Evolutionary conservation across 1,140 invertebrate genomes (phyloP).

Genomic region (Drosophila jambulina): DNA sequence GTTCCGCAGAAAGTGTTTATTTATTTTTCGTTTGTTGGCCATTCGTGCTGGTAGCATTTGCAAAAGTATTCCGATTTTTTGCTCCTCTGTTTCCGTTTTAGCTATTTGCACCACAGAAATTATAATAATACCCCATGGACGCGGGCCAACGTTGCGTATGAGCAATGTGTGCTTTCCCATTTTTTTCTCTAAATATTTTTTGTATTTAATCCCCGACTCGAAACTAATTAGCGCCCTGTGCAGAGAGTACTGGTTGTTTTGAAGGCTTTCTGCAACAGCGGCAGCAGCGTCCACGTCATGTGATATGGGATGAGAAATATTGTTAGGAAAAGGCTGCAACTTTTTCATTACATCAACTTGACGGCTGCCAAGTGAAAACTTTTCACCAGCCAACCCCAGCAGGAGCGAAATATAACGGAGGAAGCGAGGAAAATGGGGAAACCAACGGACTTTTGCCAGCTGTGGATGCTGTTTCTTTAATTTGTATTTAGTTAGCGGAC

Average conservation of each 20-base stretch:
- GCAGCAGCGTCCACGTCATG: slow-evolving; percentile 55
- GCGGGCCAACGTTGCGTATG: slow-evolving; percentile 61
- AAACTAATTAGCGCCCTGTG: slow-evolving; percentile 70
- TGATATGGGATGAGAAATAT: slow-evolving; percentile 73
- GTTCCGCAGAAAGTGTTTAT: slow-evolving; percentile 50
- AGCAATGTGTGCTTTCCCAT: slow-evolving; percentile 20
- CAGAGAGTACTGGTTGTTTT: slow-evolving; percentile 39
- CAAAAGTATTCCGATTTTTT: slow-evolving; percentile 34
- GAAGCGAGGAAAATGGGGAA: not conserved
- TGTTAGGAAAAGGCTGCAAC: slow-evolving; percentile 65
- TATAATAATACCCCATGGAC: slow-evolving; percentile 57
- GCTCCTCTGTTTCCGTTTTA: slow-evolving; percentile 26
- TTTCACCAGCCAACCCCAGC: slow-evolving; percentile 47
- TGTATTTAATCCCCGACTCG: slow-evolving; percentile 32
- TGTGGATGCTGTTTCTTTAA: slow-evolving; percentile 53
- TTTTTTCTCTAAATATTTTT: slow-evolving; percentile 22
- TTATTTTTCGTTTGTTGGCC: slow-evolving; percentile 60
- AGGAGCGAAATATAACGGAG: slow-evolving; percentile 14
- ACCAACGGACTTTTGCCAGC: slow-evolving; percentile 11
- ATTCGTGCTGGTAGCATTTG: slow-evolving; percentile 47
- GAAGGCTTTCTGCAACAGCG: slow-evolving; percentile 29
- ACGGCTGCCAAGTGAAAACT: slow-evolving; percentile 62
- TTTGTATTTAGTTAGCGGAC: slow-evolving; percentile 56
- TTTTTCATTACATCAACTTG: slow-evolving; percentile 79
- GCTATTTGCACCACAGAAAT: slow-evolving; percentile 26